Evolutionary conservation across 2,888 invertebrate genomes (phyloP), one percentile per base, ranked within the genome.

Genomic region (Ypsolopha scabrella): DNA sequence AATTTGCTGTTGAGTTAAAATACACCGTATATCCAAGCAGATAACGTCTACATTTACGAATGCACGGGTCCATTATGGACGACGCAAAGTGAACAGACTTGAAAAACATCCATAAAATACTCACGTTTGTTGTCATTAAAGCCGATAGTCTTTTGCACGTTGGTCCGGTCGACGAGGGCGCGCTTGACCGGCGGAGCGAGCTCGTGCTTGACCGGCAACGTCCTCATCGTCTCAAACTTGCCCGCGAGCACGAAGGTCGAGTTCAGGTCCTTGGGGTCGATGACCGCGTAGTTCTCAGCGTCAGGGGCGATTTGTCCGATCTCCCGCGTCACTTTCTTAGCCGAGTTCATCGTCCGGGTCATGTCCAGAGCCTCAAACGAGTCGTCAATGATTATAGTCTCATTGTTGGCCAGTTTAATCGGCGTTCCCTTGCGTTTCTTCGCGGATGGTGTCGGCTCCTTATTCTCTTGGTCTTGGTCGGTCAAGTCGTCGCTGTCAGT

Each of bases 161-260:
- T 85, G 0, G 85, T 86, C 54, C 75, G 68, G 54, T 87, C 86
- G 0, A 58, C 54, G 2, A 87, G 64, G 10, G 74, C 80, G 41
- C 63, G 71, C 55, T 77, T 82, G 1, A 65, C 37, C 0, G 67
- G 65, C 24, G 58, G 66, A 7, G 50, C 55, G 1, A 54, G 54
- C 24, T 68, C 65, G 6, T 48, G 55, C 50, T 58, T 68, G 54
- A 54, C 57, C 34, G 24, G 34, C n/a, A 67, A 54, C 36, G 70
- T 73, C 54, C 70, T 72, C 52, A 65, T 48, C 0, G 59, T 59
- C 9, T 79, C 75, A 55, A 74, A 58, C 39, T 81, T 83, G 0
- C 72, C 79, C 4, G 75, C 71, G 54, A 87, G 58, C 7, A 87
- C 83, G 54, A 87, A 85, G 0, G 87, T 87, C 0, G 85, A 86